Conservation (phyloP, 2,113 vertebrate genomes). For the Clinocottus analis region DNA sequence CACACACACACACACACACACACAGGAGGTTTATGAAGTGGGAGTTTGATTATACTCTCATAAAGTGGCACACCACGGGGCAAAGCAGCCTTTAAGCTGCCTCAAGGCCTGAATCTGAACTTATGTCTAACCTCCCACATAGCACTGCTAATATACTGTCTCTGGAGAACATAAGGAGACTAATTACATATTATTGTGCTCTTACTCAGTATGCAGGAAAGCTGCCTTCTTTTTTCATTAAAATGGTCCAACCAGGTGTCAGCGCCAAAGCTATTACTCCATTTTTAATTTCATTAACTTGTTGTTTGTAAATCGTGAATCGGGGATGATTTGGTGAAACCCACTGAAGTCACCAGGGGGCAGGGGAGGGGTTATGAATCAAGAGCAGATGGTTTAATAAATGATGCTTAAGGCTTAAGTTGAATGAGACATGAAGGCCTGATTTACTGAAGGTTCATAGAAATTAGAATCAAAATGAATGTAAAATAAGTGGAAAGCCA, state of each 20-base stretch:
- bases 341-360: not conserved
- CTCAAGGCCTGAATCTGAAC: constrained; percentile 45
- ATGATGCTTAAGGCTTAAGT: not conserved
- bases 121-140: constrained; percentile 36
- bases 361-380: not conserved
- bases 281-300: not conserved
- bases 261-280: not conserved
- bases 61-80: constrained; percentile 23
- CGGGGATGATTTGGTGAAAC: not conserved
- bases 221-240: not conserved
- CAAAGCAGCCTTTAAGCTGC: constrained; percentile 46
- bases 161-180: constrained; percentile 10
- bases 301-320: constrained; percentile 16
- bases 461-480: not conserved
- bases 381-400: constrained; percentile 9
- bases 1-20: not conserved
- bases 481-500: not conserved
- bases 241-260: not conserved
- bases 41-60: constrained; percentile 54
- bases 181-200: not conserved
- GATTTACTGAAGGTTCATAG: not conserved
- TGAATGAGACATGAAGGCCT: not conserved
- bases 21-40: constrained; percentile 30
- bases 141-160: constrained; percentile 3
- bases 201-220: not conserved